Evolutionary conservation across 2,113 vertebrate species (phyloP).

Genomic region (Budorcas taxicolor): DNA sequence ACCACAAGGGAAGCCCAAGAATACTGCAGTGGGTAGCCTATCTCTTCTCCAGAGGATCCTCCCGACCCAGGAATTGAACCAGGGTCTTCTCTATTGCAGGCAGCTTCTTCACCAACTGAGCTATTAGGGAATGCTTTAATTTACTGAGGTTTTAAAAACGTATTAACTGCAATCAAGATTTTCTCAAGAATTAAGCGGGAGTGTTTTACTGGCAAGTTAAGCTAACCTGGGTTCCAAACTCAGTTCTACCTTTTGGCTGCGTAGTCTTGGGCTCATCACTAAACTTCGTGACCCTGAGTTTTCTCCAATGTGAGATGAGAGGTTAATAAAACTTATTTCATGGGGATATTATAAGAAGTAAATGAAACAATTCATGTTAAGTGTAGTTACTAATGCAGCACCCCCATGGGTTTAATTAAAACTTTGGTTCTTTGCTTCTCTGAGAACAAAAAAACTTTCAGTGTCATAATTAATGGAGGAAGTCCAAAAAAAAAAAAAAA

Average conservation of each 20-base stretch:
- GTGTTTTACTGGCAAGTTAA: not conserved
- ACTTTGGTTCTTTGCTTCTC: constrained; percentile 42
- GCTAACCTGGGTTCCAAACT: not conserved
- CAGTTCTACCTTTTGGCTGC: not conserved
- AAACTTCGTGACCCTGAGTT: not conserved
- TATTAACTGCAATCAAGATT: not conserved
- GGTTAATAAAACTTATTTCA: not conserved
- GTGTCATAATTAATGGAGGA: constrained; percentile 66
- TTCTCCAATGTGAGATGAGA: not conserved
- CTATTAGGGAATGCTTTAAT: not conserved
- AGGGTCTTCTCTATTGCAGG: not conserved
- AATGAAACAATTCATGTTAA: constrained; percentile 37
- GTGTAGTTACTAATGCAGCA: not conserved
- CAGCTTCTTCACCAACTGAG: not conserved
- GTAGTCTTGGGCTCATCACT: not conserved
- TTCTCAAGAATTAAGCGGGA: not conserved
- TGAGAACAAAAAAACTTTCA: constrained; percentile 44
- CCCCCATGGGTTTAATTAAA: constrained; percentile 62
- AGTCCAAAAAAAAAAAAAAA: constrained; percentile 31
- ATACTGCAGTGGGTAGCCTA: not conserved
- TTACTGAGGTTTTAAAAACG: not conserved
- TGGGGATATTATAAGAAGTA: not conserved
- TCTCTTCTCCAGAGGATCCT: not conserved
- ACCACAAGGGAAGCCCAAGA: not conserved
- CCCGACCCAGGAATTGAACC: rapidly evolving